Percentiles rank a stretch among this genome's conserved stretches.
phyloP scores from a whole-genome alignment of 2,797 vertebrate genomes.

The Pteropus rufus region DNA sequence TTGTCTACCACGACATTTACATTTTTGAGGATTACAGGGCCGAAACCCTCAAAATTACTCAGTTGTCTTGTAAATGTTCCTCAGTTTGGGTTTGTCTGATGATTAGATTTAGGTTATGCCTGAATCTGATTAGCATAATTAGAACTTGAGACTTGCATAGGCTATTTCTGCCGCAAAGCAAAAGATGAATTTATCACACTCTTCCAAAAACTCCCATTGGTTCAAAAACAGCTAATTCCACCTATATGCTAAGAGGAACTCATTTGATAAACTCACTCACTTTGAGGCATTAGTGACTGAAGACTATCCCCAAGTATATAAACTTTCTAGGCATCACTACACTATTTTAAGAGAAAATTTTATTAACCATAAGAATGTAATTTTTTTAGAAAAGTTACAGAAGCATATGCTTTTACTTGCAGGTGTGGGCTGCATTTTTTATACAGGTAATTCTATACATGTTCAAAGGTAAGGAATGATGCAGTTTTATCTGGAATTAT shows the following conservation, averaged over 20 bases:
- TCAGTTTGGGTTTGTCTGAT: background rate
- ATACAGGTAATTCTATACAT: background rate
- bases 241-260: background rate
- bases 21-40: background rate
- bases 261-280: background rate
- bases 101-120: background rate
- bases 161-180: background rate
- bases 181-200: background rate
- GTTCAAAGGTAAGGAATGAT: background rate
- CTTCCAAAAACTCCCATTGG: background rate
- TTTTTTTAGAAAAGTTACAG: background rate
- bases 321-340: background rate
- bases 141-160: background rate
- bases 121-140: background rate
- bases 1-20: background rate
- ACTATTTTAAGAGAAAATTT: constrained; percentile 1
- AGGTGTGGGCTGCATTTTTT: background rate
- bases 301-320: background rate
- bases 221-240: background rate
- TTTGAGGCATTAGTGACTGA: background rate
- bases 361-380: background rate
- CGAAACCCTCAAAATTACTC: too few relatives aligned
- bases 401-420: background rate
- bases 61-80: background rate
- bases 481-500: background rate